These are phyloP conservation scores for Catharus fuscescens DNA, from an alignment of 2,113 vertebrate genomes.

Conservation along the genomic window DNA sequence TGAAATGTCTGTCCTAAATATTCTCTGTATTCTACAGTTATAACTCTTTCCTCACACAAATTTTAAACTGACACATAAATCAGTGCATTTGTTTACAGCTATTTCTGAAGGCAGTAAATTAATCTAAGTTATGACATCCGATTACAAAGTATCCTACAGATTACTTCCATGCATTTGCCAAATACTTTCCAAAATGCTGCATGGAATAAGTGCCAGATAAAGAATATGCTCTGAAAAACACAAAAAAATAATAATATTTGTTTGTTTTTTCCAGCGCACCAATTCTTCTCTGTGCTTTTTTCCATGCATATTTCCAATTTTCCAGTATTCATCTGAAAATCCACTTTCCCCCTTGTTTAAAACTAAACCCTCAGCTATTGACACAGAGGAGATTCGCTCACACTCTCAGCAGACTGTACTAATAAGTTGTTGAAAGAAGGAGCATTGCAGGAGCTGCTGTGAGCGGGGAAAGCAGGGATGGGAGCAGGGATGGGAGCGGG, in stretches of 20 bases:
- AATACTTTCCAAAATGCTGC: background rate
- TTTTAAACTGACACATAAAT: background rate
- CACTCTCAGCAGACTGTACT: background rate
- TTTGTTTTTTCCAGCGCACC: slow-evolving; percentile 1
- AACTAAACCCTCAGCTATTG: background rate
- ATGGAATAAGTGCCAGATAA: slow-evolving; percentile 5
- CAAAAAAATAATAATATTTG: background rate
- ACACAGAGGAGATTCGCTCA: background rate
- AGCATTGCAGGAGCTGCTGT: background rate
- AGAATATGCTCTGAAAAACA: background rate
- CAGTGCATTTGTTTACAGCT: background rate
- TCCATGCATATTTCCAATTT: background rate
- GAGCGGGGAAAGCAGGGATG: background rate
- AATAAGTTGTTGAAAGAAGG: background rate
- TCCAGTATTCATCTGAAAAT: slow-evolving; percentile 12
- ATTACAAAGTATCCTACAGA: background rate
- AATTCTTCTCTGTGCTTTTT: background rate
- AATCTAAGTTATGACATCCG: background rate
- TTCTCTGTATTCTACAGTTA: background rate
- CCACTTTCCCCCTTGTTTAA: background rate
- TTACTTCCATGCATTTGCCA: background rate
- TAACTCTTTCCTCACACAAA: background rate
- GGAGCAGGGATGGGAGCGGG: no score
- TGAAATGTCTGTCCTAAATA: background rate
- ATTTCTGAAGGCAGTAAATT: slow-evolving; percentile 15